Base-by-base conservation (phyloP, 2,888 invertebrate species). In the Saturnia pavonia region DNA sequence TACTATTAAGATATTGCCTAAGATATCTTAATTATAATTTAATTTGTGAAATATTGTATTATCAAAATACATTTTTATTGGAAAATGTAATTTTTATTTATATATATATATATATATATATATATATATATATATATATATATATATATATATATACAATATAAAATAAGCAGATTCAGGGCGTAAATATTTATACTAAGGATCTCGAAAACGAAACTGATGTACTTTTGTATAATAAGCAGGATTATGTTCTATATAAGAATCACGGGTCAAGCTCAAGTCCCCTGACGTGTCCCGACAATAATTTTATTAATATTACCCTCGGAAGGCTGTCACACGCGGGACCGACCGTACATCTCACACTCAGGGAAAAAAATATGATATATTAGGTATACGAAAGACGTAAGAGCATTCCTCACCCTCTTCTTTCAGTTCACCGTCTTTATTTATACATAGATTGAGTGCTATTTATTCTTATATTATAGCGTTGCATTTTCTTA, bases 271-370 rank as follows among this genome's bases (percentile, higher is more conserved):
- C 65, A 65, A 65, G 40, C 65, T 65, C 40, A 22, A 65, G 65
- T 65, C n/a, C 45, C 16, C 63, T 83, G 87, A 91, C 90, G 91
- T 91, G 92, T 91, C 91, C 85, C 86, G 87, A 92, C 91, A 92
- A 91, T 93, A 92, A 93, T 93, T 93, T 93, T 93, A 94, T 94
- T 93, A 93, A 94, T 92, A 94, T 92, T 90, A 88, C 90, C 89
- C 91, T 87, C 88, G 82, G 86, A 91, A 91, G 91, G 86, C 88
- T 90, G 93, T 92, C 93, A 94, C 92, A 91, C 89, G 85, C 92
- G 90, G 83, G 86, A 80, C 85, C 84, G 89, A 88, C 88, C 92
- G 85, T 92, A 91, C 91, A 91, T 93, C 92, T 86, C 82, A 81
- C 82, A 82, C 82, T 82, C 81, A 27, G 87, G 81, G 87, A 91